Evolutionary conservation across 2,113 vertebrate species (phyloP).

Genomic region (Phrynocephalus versicolor): DNA sequence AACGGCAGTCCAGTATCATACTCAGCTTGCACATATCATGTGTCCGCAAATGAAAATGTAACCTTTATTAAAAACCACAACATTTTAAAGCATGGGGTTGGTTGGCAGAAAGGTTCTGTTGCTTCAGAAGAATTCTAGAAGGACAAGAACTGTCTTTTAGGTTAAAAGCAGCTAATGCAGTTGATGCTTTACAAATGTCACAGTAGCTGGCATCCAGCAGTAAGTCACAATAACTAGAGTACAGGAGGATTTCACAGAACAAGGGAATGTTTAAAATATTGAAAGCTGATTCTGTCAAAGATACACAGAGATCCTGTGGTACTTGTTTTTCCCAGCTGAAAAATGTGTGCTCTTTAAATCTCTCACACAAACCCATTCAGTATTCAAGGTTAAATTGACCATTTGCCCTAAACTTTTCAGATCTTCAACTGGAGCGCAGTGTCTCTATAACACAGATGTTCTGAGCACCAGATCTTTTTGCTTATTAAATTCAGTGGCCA

Average conservation of each 20-base stretch:
- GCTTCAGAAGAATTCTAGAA: no score
- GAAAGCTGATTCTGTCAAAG: no score
- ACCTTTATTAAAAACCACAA: neutral
- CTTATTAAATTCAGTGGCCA: slow-evolving; percentile 44
- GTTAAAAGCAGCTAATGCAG: neutral
- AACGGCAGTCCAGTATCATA: slow-evolving; percentile 57
- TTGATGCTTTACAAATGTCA: neutral
- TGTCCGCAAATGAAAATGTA: slow-evolving; percentile 22
- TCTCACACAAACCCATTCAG: neutral
- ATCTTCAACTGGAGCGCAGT: slow-evolving; percentile 22
- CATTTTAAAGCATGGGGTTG: neutral
- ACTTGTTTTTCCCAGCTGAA: no score
- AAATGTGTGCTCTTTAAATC: neutral
- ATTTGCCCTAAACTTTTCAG: slow-evolving; percentile 27
- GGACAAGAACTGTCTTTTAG: neutral
- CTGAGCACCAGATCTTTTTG: slow-evolving; percentile 45
- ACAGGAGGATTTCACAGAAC: no score
- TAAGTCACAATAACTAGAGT: neutral
- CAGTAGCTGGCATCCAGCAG: no score
- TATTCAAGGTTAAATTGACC: neutral
- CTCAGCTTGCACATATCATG: slow-evolving; percentile 57
- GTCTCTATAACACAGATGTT: slow-evolving; percentile 37
- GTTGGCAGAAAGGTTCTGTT: neutral
- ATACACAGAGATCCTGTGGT: no score
- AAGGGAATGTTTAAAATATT: no score